Conservation (phyloP, 92 coral and sea anemone genomes). For the Zoanthus gigantus region DNA sequence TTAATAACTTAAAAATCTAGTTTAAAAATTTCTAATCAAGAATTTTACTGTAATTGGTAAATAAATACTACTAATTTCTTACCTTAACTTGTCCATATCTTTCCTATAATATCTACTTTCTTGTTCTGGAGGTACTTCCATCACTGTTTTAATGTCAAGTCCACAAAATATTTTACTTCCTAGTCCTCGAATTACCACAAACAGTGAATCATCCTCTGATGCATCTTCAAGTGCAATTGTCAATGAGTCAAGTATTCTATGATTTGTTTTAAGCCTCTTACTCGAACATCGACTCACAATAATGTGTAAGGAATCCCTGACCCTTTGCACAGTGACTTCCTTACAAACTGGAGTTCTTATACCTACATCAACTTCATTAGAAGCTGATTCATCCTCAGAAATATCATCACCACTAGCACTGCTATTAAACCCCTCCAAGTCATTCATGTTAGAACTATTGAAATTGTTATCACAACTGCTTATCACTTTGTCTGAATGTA, state of each 20-base stretch:
- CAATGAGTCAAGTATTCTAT: conserved; percentile 86
- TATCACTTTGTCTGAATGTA: conserved; percentile 7
- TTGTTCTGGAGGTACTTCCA: conserved; percentile 67
- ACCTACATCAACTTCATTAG: conserved; percentile 37
- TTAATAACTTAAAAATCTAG: no score
- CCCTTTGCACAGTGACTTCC: conserved; percentile 83
- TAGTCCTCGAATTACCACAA: conserved; percentile 91
- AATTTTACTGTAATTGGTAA: no score
- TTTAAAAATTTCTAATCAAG: no score
- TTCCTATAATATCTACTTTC: conserved; percentile 79
- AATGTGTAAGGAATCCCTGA: conserved; percentile 79
- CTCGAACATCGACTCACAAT: conserved; percentile 83
- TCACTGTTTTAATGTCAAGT: conserved; percentile 79
- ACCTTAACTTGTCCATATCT: conserved; percentile 91
- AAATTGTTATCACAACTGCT: conserved; percentile 14
- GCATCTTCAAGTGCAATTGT: conserved; percentile 97
- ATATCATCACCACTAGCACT: conserved; percentile 23
- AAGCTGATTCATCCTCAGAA: conserved; percentile 35
- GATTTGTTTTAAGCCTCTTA: conserved; percentile 80
- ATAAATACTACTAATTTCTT: background rate
- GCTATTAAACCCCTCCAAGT: conserved; percentile 8
- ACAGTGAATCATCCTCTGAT: conserved; percentile 78
- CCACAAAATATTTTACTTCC: conserved; percentile 94
- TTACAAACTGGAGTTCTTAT: conserved; percentile 68
- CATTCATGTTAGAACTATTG: background rate